A percentile compares a stretch with the other conserved stretches of the same genome.
phyloP scores from a whole-genome alignment of 2,888 invertebrate species.

The Sthenelais limicola region DNA sequence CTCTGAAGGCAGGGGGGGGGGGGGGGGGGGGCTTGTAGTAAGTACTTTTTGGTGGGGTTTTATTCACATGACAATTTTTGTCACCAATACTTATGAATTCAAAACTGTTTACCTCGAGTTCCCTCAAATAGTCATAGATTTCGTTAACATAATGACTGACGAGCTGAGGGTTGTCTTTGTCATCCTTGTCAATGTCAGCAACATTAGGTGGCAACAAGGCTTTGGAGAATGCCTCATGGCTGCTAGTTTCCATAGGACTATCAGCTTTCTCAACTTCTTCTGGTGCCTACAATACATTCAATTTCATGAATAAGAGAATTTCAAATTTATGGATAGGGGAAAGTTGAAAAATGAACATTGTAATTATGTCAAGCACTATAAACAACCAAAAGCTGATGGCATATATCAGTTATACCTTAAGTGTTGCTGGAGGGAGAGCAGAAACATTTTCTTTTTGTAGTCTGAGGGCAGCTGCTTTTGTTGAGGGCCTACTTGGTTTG shows the following conservation, averaged over 20 bases:
- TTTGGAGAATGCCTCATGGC: constrained; percentile 43
- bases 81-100: too few relatives aligned
- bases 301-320: too few relatives aligned
- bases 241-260: constrained; percentile 29
- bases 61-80: too few relatives aligned
- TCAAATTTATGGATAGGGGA: too few relatives aligned
- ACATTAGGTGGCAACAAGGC: constrained; percentile 39
- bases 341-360: too few relatives aligned
- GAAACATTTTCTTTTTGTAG: constrained; percentile 26
- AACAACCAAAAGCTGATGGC: too few relatives aligned
- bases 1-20: too few relatives aligned
- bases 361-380: too few relatives aligned
- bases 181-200: constrained; percentile 81
- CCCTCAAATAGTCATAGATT: constrained; percentile 87
- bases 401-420: constrained; percentile 1
- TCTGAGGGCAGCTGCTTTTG: background rate
- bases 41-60: too few relatives aligned
- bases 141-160: constrained; percentile 90
- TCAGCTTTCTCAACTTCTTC: constrained; percentile 33
- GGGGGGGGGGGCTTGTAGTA: too few relatives aligned
- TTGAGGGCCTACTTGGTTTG: background rate
- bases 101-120: constrained; percentile 78
- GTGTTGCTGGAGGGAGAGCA: too few relatives aligned
- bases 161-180: constrained; percentile 83
- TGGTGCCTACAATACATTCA: too few relatives aligned